phyloP scores from a whole-genome alignment of 2,888 invertebrate genomes.

The Xestia c-nigrum region DNA sequence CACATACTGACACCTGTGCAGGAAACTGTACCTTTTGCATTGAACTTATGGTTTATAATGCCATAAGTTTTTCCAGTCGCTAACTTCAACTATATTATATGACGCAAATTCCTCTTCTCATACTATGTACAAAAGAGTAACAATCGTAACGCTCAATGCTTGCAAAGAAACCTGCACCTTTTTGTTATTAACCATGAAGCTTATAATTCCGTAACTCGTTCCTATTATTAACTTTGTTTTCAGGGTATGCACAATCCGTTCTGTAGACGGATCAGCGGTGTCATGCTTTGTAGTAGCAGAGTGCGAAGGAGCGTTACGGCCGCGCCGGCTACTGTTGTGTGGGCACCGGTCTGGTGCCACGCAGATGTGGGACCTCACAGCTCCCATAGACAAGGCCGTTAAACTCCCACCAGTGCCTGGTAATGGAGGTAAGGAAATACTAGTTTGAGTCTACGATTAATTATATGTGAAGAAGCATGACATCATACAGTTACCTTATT shows the following conservation, averaged over 20 bases:
- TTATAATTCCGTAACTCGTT: background rate
- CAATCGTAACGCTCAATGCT: background rate
- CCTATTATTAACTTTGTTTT: background rate
- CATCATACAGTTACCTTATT: too few relatives aligned
- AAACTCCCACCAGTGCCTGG: slow-evolving; percentile 69
- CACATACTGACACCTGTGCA: background rate
- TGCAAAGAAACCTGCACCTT: slow-evolving; percentile 3
- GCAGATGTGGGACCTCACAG: slow-evolving; percentile 99
- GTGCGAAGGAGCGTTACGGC: slow-evolving; percentile 98
- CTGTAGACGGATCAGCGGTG: slow-evolving; percentile 98
- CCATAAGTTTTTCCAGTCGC: background rate
- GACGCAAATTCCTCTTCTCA: background rate
- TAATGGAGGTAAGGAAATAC: slow-evolving; percentile 56
- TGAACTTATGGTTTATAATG: background rate
- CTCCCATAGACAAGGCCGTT: slow-evolving; percentile 95
- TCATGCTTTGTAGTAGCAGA: slow-evolving; percentile 99
- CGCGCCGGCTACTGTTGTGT: slow-evolving; percentile 96
- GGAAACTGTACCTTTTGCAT: background rate
- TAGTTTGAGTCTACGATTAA: background rate
- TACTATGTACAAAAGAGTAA: background rate
- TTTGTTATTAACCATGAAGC: background rate
- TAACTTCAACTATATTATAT: background rate
- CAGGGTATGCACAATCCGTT: slow-evolving; percentile 98
- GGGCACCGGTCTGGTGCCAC: slow-evolving; percentile 98
- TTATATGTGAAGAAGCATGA: background rate